Evolutionary conservation across 2,888 invertebrate genomes (phyloP).

Genomic region (Rhagophthalmus giganteus): DNA sequence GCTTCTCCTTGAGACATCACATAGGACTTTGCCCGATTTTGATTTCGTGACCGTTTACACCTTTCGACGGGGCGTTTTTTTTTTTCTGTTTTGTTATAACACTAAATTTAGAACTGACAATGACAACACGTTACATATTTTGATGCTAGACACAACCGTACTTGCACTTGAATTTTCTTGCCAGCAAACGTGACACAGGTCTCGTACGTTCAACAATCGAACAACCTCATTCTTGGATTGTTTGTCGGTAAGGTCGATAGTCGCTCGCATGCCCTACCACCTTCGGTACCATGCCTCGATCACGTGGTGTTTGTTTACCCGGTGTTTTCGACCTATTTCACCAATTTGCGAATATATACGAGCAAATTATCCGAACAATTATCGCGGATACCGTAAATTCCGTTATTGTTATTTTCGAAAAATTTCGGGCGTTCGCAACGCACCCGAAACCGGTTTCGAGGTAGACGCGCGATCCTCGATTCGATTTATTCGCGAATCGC

Average conservation of each 20-base stretch:
- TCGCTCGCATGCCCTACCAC: conserved; percentile 41
- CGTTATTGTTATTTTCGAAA: no score
- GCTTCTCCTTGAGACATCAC: conserved; percentile 81
- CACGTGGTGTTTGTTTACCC: conserved; percentile 53
- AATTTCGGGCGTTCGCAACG: no score
- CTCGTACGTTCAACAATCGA: conserved; percentile 38
- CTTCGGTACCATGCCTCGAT: conserved; percentile 47
- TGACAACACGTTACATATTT: no score
- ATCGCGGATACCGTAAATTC: neutral
- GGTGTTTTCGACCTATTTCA: conserved; percentile 23
- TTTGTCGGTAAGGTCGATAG: conserved; percentile 44
- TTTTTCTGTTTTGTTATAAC: no score
- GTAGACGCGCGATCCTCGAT: no score
- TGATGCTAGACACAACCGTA: no score
- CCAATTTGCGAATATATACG: conserved; percentile 4
- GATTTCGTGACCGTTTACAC: conserved; percentile 8
- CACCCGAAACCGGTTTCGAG: no score
- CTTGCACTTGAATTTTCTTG: conserved; percentile 3
- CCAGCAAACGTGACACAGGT: conserved; percentile 42
- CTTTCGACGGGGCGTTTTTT: conserved; percentile 5
- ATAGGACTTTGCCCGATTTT: conserved; percentile 27
- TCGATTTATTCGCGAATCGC: no score
- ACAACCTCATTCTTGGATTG: conserved; percentile 39
- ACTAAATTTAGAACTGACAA: no score
- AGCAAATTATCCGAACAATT: conserved; percentile 9